These are phyloP conservation scores for Brachionus koreanus DNA, from an alignment of 1,140 invertebrate genomes.

Conservation along the genomic window DNA sequence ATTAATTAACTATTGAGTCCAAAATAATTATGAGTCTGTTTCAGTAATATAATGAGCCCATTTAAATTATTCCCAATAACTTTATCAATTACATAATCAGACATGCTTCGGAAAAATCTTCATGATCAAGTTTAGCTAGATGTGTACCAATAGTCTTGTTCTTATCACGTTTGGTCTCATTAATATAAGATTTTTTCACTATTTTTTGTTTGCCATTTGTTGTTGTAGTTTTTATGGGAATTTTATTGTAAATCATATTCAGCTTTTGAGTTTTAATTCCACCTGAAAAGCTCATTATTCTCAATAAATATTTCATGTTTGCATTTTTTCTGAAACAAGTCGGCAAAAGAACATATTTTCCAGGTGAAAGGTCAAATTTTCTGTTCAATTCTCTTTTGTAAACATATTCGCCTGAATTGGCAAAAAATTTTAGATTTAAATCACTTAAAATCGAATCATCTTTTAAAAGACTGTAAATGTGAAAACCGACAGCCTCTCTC, in stretches of 20 bases:
- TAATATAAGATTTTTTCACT: background rate
- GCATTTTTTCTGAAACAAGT: conserved; percentile 27
- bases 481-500: conserved; percentile 14
- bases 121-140: conserved; percentile 1
- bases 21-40: too few relatives aligned
- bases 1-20: too few relatives aligned
- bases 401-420: background rate
- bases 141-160: conserved; percentile 17
- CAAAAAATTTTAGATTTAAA: background rate
- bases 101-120: background rate
- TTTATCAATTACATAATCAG: background rate
- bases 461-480: background rate
- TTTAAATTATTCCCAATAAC: too few relatives aligned
- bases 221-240: background rate
- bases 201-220: background rate
- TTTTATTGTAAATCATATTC: background rate
- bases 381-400: conserved; percentile 9
- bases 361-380: background rate
- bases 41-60: too few relatives aligned
- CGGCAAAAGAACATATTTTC: background rate
- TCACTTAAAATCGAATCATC: background rate
- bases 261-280: background rate
- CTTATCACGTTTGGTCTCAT: background rate
- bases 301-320: conserved; percentile 38
- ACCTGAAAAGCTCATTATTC: background rate